A percentile compares a stretch with the other conserved stretches of the same genome.
Conservation (phyloP, 2,113 vertebrate genomes). For the Otis tarda region DNA sequence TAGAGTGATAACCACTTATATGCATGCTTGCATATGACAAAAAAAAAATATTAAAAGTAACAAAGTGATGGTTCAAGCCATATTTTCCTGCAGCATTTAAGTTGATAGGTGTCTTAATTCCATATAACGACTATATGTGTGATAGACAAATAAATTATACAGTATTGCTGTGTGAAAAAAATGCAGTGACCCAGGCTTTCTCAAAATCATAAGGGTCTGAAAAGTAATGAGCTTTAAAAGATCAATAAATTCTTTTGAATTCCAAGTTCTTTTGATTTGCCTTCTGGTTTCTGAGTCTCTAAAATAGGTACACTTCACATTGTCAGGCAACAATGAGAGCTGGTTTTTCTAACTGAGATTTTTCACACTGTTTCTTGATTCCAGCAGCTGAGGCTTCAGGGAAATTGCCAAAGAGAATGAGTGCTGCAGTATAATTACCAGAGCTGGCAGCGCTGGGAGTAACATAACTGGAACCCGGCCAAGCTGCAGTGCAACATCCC, state of each 20-base stretch:
- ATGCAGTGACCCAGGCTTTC: neutral
- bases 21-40: neutral
- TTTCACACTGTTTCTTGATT: neutral
- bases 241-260: neutral
- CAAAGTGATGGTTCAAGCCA: neutral
- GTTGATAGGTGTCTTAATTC: neutral
- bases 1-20: neutral
- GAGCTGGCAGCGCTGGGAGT: neutral
- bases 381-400: constrained; percentile 12
- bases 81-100: neutral
- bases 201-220: neutral
- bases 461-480: neutral
- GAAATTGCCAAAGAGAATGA: neutral
- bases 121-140: accelerated
- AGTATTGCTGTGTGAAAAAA: neutral
- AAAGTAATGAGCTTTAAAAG: neutral
- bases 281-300: neutral
- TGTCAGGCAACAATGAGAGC: neutral
- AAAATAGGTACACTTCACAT: accelerated
- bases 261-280: neutral
- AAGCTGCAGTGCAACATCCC: neutral
- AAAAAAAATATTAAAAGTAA: neutral
- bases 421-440: neutral
- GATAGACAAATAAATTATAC: neutral
- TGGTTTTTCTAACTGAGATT: neutral